Evolutionary conservation across 2,113 vertebrate species (phyloP), one percentile per base, ranked within the genome.

Genomic region (Neopipo cinnamomea): DNA sequence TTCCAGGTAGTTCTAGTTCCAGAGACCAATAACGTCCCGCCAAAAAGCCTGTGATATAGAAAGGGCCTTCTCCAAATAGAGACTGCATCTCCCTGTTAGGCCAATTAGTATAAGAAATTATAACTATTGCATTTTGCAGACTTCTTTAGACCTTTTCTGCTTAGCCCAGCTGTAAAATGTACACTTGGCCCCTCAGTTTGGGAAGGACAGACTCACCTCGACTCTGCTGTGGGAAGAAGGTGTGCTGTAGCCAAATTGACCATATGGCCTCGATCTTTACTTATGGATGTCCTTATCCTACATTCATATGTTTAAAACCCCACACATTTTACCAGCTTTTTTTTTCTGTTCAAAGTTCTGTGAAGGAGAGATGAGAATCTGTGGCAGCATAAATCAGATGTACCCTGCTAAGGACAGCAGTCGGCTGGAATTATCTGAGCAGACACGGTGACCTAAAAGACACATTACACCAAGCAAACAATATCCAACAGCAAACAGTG

Each of bases 281-380:
- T 56, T 67, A 35, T 3, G 1, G 13, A 4, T 71, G 18, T 5
- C 20, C 30, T 73, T 50, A 46, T 58, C 58, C 24, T 9, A 9
- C 2, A 1, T 28, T 33, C 2, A 23, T 37, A 16, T 28, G 4
- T 56, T 35, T 30, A 53, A 70, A 28, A n/a, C 1, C 3, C 22
- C 27, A 3, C 37, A 22, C 4, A 13, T 10, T 56, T 59, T 37
- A 53, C 14, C 14, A 88, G 44, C 11, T 5, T 72, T 78, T 5
- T 72, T 78, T 65, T 85, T 5, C 28, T 80, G 12, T 24, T 65
- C 28, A 14, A 16, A 39, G 8, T 5, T 74, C 55, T 14, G 9
- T 16, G 39, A 35, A 23, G 37, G 11, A 74, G 25, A 16, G 12
- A 7, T 74, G 71, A 71, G 20, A 37, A 56, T 39, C 56, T 46